phyloP scores from a whole-genome alignment of 2,888 invertebrate genomes.

The Bunonema sp. region DNA sequence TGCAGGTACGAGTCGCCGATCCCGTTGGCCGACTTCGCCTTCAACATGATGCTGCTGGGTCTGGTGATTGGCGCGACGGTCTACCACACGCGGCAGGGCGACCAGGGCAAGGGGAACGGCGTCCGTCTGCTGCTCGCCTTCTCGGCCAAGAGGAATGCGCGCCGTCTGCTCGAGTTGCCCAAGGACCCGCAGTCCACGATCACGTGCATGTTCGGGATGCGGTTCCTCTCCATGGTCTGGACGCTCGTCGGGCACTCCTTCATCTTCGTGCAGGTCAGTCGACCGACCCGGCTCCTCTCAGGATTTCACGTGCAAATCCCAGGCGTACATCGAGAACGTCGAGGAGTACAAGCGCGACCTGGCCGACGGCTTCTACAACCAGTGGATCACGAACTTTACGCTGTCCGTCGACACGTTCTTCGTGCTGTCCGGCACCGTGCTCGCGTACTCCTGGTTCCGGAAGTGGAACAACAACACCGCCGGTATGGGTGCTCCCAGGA shows the following conservation, averaged over 20 bases:
- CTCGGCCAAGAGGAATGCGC: slow-evolving; percentile 30
- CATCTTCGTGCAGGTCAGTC: slow-evolving; percentile 30
- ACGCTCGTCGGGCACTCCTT: slow-evolving; percentile 42
- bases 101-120: slow-evolving; percentile 19
- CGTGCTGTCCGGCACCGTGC: slow-evolving; percentile 31
- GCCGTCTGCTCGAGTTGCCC: slow-evolving; percentile 29
- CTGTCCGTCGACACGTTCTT: slow-evolving; percentile 39
- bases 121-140: slow-evolving; percentile 30
- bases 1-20: slow-evolving; percentile 23
- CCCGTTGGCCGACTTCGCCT: slow-evolving; percentile 33
- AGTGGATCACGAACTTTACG: slow-evolving; percentile 43
- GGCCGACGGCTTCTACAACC: slow-evolving; percentile 34
- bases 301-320: not conserved
- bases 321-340: slow-evolving; percentile 37
- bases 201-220: slow-evolving; percentile 39
- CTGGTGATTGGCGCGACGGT: slow-evolving; percentile 37
- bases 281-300: not conserved
- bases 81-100: slow-evolving; percentile 30
- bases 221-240: slow-evolving; percentile 42
- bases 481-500: slow-evolving; percentile 11
- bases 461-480: slow-evolving; percentile 40
- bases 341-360: slow-evolving; percentile 38
- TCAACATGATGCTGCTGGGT: slow-evolving; percentile 26
- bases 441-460: slow-evolving; percentile 41
- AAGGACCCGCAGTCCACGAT: slow-evolving; percentile 39